These are phyloP conservation scores for Propithecus coquereli DNA, from an alignment of 2,113 vertebrate genomes.

Conservation along the genomic window DNA sequence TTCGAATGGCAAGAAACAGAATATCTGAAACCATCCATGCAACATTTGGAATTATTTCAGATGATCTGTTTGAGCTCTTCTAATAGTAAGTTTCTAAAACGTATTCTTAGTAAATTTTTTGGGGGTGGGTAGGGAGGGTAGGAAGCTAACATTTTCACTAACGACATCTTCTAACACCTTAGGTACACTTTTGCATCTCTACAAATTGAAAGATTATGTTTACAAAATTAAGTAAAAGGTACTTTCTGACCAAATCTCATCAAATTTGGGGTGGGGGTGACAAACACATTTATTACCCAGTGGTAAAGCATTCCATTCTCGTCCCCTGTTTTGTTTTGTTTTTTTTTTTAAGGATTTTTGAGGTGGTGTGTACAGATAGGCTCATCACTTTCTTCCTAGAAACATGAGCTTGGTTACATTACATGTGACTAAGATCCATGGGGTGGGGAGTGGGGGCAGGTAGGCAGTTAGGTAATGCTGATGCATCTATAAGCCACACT, in stretches of 20 bases:
- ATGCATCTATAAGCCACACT: not conserved
- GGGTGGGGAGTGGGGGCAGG: too few relatives aligned
- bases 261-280: not conserved
- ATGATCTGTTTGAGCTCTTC: not conserved
- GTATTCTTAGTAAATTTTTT: not conserved
- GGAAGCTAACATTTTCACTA: constrained; percentile 20
- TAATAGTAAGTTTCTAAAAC: not conserved
- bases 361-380: not conserved
- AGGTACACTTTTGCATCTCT: not conserved
- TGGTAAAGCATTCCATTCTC: not conserved
- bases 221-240: not conserved
- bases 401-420: not conserved
- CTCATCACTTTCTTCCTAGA: not conserved
- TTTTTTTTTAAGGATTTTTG: not conserved
- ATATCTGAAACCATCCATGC: not conserved
- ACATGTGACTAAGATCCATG: not conserved
- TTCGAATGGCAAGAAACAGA: not conserved
- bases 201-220: not conserved
- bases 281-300: not conserved
- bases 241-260: not conserved
- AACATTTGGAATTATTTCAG: not conserved
- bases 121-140: not conserved
- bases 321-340: not conserved
- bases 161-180: not conserved
- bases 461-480: not conserved